Evolutionary conservation across 2,888 invertebrate genomes (phyloP).

Genomic region (Parnassius smintheus): DNA sequence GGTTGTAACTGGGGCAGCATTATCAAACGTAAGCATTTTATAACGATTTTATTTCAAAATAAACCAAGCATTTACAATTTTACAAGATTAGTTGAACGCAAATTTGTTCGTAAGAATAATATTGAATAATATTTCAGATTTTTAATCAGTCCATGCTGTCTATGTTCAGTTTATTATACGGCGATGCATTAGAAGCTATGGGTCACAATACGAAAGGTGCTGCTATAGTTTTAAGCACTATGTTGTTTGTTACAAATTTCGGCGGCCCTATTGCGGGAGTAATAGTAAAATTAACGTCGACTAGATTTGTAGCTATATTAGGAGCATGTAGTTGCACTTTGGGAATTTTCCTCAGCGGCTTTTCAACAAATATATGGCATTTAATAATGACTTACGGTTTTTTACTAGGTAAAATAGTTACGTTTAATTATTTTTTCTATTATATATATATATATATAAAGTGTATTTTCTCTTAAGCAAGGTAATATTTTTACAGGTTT

Average conservation of each 20-base stretch:
- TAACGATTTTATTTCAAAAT: no score
- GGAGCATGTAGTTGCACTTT: constrained; percentile 63
- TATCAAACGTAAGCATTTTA: constrained; percentile 83
- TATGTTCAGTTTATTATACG: constrained; percentile 85
- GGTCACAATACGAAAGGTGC: constrained; percentile 84
- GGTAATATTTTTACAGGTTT: constrained; percentile 71
- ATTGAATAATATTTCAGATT: constrained; percentile 67
- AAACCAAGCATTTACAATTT: no score
- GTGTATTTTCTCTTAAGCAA: constrained; percentile 2
- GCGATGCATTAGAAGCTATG: constrained; percentile 83
- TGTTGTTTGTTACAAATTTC: constrained; percentile 83
- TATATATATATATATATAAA: neutral
- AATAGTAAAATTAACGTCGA: constrained; percentile 75
- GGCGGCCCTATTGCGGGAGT: constrained; percentile 87
- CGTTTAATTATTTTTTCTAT: neutral
- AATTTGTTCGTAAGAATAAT: neutral
- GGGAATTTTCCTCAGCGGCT: constrained; percentile 73
- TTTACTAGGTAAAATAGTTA: constrained; percentile 62
- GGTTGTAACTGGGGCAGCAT: constrained; percentile 83
- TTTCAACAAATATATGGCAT: constrained; percentile 67
- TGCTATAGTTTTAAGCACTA: constrained; percentile 84
- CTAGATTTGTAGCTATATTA: constrained; percentile 65
- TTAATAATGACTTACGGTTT: constrained; percentile 71
- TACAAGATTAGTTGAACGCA: no score
- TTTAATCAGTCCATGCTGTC: constrained; percentile 87